Base-by-base conservation (phyloP, 2,888 invertebrate species). In the Amphiduros pacificus region DNA sequence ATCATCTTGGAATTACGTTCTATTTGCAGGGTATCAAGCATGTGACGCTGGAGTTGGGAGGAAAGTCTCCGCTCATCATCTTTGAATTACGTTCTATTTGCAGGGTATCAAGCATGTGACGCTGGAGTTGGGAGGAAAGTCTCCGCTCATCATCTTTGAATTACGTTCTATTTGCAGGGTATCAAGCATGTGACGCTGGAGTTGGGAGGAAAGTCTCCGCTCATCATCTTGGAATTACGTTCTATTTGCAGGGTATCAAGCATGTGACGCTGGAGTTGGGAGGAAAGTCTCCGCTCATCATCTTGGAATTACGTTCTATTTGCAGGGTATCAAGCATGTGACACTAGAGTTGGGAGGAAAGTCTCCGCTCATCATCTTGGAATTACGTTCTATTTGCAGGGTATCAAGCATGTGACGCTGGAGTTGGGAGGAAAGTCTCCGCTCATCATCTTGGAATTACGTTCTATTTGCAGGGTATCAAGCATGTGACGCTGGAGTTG, bases 371-470 rank as follows among this genome's bases (percentile, higher is more conserved):
- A 84, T 87, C 49, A 80, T 86, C 26, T 86, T 86, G 74, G 83
- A 81, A n/a, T n/a, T n/a, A n/a, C n/a, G n/a, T n/a, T n/a, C 40
- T 36, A 14, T 14, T n/a, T 26, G 27, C 27, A 55, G 55, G 55
- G 41, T 24, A 55, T 55, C 26, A 55, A 55, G 24, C 55, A 55
- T 28, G 78, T 86, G 4, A 86, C 86, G 0, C 72, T 87, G 62
- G 86, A 87, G 72, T 79, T 87, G 53, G 87, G 87, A 26, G 87
- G 87, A 14, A 87, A 87, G 70, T 85, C 85, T 1, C 84, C 87
- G 1, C 74, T 86, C 59, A 84, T 87, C 49, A 80, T 86, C 26
- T 86, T 86, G 74, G 83, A 81, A n/a, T n/a, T n/a, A n/a, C n/a
- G n/a, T n/a, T n/a, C 40, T 36, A 14, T 14, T n/a, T 26, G 27